Evolutionary conservation across 2,888 invertebrate species (phyloP).

Genomic region (Himalopsyche japonica): DNA sequence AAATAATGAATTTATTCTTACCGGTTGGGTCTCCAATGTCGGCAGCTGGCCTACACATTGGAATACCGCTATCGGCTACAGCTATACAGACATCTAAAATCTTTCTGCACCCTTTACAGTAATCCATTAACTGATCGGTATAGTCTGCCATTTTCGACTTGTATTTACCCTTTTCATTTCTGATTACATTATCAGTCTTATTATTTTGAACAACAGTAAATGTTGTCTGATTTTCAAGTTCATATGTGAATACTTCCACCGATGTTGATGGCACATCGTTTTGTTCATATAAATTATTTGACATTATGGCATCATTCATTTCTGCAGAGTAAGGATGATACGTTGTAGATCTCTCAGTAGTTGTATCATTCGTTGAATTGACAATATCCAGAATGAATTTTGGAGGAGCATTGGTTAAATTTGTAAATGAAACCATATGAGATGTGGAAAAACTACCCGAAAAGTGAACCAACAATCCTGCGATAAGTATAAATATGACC

Average conservation of each 20-base stretch:
- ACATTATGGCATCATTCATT: background rate
- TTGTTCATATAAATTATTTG: background rate
- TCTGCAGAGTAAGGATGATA: background rate
- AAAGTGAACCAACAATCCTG: slow-evolving; percentile 53
- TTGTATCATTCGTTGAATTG: background rate
- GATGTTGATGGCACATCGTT: background rate
- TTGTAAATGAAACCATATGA: slow-evolving; percentile 28
- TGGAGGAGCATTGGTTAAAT: slow-evolving; percentile 26
- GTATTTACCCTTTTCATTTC: background rate
- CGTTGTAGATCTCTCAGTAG: background rate
- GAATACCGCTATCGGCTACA: slow-evolving; percentile 62
- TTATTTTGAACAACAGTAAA: background rate
- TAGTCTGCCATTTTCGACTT: slow-evolving; percentile 2
- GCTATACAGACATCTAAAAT: slow-evolving; percentile 65
- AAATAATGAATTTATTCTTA: slow-evolving; percentile 43
- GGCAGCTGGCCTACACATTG: slow-evolving; percentile 58
- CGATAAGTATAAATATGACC: slow-evolving; percentile 56
- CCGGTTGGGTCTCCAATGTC: slow-evolving; percentile 66
- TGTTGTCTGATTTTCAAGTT: background rate
- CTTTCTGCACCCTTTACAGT: slow-evolving; percentile 58
- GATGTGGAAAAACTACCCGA: slow-evolving; percentile 48
- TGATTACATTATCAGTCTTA: slow-evolving; percentile 35
- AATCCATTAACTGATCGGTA: slow-evolving; percentile 43
- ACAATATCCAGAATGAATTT: slow-evolving; percentile 18
- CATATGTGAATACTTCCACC: background rate